phyloP scores from a whole-genome alignment of 2,888 invertebrate species.

The Bugulina stolonifera region DNA sequence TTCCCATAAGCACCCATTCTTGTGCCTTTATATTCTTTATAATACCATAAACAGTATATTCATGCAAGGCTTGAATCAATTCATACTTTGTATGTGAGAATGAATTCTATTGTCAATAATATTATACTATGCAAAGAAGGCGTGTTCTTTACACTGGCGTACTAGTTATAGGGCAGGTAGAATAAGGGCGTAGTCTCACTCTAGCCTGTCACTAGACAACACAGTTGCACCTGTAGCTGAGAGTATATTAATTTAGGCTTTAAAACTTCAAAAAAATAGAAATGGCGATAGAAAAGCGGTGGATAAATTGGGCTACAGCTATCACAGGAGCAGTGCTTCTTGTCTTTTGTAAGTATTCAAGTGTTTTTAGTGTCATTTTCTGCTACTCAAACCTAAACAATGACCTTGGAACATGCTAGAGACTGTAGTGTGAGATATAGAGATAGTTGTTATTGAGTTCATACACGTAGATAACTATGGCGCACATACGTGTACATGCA shows the following conservation, averaged over 20 bases:
- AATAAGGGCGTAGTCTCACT: neutral
- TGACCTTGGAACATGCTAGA: no score
- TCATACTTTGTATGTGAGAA: neutral
- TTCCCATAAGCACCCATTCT: no score
- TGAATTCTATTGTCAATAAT: neutral
- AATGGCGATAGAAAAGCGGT: slow-evolving; percentile 16
- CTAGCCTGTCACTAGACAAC: neutral
- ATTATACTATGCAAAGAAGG: neutral
- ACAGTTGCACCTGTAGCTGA: no score
- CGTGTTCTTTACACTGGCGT: neutral
- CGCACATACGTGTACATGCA: no score
- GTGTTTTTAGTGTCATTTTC: no score
- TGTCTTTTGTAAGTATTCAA: slow-evolving; percentile 1
- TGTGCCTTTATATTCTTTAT: neutral
- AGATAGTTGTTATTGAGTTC: no score
- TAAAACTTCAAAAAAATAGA: no score
- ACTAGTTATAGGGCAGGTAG: neutral
- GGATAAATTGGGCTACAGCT: slow-evolving; percentile 1
- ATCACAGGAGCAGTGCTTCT: neutral
- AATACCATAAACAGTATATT: neutral
- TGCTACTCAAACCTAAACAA: no score
- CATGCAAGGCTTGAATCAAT: neutral
- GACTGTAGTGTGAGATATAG: no score
- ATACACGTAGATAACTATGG: no score
- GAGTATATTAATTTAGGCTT: neutral